Evolutionary conservation across 2,797 vertebrate genomes (phyloP).

Genomic region (Siniperca obscura): DNA sequence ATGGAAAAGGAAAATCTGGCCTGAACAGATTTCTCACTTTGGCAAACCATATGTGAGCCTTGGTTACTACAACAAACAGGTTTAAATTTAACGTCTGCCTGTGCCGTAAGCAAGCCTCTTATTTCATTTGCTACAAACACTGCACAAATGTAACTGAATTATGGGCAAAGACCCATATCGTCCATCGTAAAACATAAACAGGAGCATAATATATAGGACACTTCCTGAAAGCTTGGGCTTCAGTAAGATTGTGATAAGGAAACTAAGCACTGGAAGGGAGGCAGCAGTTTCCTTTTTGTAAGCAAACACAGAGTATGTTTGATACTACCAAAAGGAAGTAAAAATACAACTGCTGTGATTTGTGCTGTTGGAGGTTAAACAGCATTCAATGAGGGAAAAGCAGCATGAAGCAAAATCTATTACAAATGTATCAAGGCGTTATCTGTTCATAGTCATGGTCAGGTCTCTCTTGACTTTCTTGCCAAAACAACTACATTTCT

Average conservation of each 20-base stretch:
- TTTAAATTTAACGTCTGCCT: not conserved
- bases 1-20: conserved; percentile 14
- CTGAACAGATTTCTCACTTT: conserved; percentile 27
- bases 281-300: conserved; percentile 53
- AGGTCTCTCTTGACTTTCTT: not conserved
- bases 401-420: not conserved
- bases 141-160: not conserved
- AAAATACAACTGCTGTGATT: conserved; percentile 6
- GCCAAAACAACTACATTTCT: not conserved
- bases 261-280: conserved; percentile 16
- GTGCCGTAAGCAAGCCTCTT: not conserved
- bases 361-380: conserved; percentile 8
- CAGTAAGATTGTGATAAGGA: conserved; percentile 23
- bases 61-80: conserved; percentile 1
- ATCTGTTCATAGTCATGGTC: not conserved
- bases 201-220: not conserved
- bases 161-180: not conserved
- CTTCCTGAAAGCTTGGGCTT: conserved; percentile 27
- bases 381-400: not conserved
- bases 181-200: not conserved
- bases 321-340: not conserved
- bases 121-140: conserved; percentile 12
- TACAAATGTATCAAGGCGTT: not conserved
- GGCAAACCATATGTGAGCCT: not conserved
- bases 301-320: conserved; percentile 39